A percentile compares a stretch with the other conserved stretches of the same genome.
phyloP scores from a whole-genome alignment of 2,113 vertebrate genomes.

The Drymodes brunneopygia region DNA sequence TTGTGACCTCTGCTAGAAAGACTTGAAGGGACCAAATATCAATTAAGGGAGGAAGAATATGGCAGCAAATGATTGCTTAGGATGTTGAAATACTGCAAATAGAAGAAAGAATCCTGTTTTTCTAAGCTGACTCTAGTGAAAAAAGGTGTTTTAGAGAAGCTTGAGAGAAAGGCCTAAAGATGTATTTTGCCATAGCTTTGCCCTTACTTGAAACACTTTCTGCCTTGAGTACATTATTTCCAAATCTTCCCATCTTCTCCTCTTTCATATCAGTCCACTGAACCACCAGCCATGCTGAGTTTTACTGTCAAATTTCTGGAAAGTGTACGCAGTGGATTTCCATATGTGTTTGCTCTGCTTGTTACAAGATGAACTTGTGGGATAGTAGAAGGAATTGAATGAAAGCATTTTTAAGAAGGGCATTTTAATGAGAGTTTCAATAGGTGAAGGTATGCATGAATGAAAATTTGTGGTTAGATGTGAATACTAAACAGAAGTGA shows the following conservation, averaged over 20 bases:
- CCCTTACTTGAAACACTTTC: not conserved
- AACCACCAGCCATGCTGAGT: not conserved
- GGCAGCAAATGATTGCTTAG: not conserved
- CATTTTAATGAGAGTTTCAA: not conserved
- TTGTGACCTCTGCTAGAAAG: not conserved
- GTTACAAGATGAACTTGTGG: not conserved
- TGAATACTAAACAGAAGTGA: not conserved
- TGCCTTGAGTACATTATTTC: not conserved
- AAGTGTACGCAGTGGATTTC: not conserved
- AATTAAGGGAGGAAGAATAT: not conserved
- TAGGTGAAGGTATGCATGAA: not conserved
- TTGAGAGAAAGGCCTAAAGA: not conserved
- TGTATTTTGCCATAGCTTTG: not conserved
- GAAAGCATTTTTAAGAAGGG: not conserved
- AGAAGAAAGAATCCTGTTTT: not conserved
- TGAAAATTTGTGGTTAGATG: not conserved
- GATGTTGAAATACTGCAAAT: not conserved
- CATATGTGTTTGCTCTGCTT: not conserved
- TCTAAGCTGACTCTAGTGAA: not conserved
- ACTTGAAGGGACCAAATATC: not conserved
- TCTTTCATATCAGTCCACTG: not conserved
- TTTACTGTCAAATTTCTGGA: not conserved
- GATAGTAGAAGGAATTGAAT: not conserved
- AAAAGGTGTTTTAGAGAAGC: not conserved
- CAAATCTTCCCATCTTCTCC: not conserved